Evolutionary conservation across 2,888 invertebrate genomes (phyloP).

Genomic region (Sarcophaga carnaria): DNA sequence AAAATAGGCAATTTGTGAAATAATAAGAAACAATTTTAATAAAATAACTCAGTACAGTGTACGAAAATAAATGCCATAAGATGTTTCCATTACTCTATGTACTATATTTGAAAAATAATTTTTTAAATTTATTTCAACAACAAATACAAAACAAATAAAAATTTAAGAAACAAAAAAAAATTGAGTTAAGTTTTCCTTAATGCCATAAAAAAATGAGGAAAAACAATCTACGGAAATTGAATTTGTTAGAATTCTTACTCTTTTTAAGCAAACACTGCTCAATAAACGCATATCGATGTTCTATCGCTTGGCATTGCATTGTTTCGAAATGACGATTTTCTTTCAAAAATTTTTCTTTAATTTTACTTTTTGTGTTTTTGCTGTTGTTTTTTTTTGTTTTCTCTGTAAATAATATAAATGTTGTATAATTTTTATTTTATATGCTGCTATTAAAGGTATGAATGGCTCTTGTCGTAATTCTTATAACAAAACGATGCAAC

Average conservation of each 20-base stretch:
- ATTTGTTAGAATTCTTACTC: neutral
- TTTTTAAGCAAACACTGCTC: neutral
- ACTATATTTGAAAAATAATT: too few relatives aligned
- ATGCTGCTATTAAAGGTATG: conserved; percentile 54
- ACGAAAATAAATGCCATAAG: too few relatives aligned
- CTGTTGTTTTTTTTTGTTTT: neutral
- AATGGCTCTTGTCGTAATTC: neutral
- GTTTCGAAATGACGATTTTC: too few relatives aligned
- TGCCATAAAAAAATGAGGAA: conserved; percentile 1
- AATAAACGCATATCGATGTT: conserved; percentile 17
- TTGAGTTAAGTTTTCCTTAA: neutral
- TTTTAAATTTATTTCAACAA: too few relatives aligned
- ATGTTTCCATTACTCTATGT: too few relatives aligned
- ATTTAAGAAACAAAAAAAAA: too few relatives aligned
- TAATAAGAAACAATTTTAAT: too few relatives aligned
- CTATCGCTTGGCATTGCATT: conserved; percentile 25
- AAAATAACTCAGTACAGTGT: too few relatives aligned
- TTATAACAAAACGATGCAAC: neutral
- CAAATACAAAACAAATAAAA: too few relatives aligned
- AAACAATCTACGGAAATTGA: neutral
- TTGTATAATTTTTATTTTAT: conserved; percentile 52
- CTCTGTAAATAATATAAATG: conserved; percentile 44
- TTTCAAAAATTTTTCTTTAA: neutral
- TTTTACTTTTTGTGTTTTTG: neutral
- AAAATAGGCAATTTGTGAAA: too few relatives aligned